Evolutionary conservation across 2,797 vertebrate genomes (phyloP).

Genomic region (Tauraco hartlaubi): DNA sequence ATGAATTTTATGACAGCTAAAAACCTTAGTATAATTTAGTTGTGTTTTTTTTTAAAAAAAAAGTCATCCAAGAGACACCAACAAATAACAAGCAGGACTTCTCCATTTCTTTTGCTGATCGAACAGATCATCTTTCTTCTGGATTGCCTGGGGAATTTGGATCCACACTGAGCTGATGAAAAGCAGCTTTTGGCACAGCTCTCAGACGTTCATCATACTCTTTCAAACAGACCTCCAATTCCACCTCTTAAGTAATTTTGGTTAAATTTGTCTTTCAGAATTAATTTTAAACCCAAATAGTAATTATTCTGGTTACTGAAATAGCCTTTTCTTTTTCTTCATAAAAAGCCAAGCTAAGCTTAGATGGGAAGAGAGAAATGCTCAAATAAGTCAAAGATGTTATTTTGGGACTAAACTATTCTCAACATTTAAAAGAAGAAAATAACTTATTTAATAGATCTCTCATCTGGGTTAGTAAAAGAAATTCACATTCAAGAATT

Average conservation of each 20-base stretch:
- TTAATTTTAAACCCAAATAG: not conserved
- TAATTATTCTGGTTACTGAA: not conserved
- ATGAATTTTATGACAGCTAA: not conserved
- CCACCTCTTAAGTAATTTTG: not conserved
- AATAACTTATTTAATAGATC: not conserved
- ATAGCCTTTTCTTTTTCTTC: not conserved
- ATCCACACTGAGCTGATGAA: not conserved
- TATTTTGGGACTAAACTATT: not conserved
- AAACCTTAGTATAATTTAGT: not conserved
- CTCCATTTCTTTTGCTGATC: not conserved
- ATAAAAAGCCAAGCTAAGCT: not conserved
- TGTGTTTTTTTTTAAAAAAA: not conserved
- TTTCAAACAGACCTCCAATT: slow-evolving; percentile 3
- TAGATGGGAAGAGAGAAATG: not conserved
- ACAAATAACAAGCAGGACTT: not conserved
- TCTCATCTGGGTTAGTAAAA: not conserved
- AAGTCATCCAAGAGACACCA: not conserved
- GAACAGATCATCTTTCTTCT: not conserved
- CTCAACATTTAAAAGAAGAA: not conserved
- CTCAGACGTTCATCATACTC: not conserved
- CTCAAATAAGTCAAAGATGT: not conserved
- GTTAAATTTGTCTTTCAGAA: slow-evolving; percentile 7
- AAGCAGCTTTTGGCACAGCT: not conserved
- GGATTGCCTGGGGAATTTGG: not conserved
- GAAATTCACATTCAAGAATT: not conserved